phyloP scores from a whole-genome alignment of 2,888 invertebrate species.

The Vesta saturnalis region DNA sequence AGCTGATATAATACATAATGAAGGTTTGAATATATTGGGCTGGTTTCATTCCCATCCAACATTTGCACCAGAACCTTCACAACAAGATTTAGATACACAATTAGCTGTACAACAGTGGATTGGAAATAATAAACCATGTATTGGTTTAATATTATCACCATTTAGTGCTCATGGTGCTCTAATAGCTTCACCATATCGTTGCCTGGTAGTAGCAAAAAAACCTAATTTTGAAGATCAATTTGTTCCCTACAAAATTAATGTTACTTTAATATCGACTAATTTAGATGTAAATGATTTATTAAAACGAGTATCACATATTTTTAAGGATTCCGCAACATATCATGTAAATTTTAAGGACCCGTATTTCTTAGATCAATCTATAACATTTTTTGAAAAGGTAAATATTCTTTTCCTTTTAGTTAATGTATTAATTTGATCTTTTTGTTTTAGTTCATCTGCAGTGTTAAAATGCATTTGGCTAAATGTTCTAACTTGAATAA shows the following conservation, averaged over 20 bases:
- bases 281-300: conserved; percentile 59
- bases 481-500: conserved; percentile 55
- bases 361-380: conserved; percentile 64
- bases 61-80: conserved; percentile 76
- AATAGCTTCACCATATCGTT: conserved; percentile 68
- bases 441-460: conserved; percentile 65
- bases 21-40: conserved; percentile 65
- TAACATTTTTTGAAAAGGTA: conserved; percentile 69
- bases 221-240: conserved; percentile 57
- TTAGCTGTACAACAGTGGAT: conserved; percentile 68
- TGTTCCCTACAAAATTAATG: conserved; percentile 65
- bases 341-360: conserved; percentile 60
- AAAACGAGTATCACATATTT: conserved; percentile 57
- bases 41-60: conserved; percentile 85
- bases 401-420: not conserved
- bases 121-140: conserved; percentile 66
- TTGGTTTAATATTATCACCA: conserved; percentile 74
- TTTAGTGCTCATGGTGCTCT: conserved; percentile 67
- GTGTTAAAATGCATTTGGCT: conserved; percentile 65
- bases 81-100: conserved; percentile 75
- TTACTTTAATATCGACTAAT: conserved; percentile 60
- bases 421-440: conserved; percentile 11
- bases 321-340: conserved; percentile 45
- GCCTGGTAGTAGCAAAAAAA: conserved; percentile 65
- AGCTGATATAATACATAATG: conserved; percentile 65